Percentiles rank a stretch among this genome's conserved stretches.
These are phyloP conservation scores for Drosophila neutralis DNA, from an alignment of 2,888 invertebrate genomes.

Conservation along the genomic window DNA sequence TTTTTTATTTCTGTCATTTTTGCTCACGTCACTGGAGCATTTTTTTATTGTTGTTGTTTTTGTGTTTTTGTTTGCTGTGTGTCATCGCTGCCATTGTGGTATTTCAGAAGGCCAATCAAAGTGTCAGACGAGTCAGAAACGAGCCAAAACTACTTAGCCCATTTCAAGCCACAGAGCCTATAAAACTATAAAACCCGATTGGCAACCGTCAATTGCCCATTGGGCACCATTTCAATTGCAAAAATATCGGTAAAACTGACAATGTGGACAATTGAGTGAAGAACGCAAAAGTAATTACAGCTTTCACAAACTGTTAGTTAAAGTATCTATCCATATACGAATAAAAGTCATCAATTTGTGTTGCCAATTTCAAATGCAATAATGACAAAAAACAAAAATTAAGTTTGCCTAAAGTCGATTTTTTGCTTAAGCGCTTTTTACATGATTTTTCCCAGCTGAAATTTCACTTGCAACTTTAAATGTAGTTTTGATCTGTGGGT, in stretches of 20 bases:
- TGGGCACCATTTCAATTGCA: constrained; percentile 1
- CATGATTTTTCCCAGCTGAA: not conserved
- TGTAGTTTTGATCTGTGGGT: not conserved
- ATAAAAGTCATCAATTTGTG: not conserved
- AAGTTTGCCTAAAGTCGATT: not conserved
- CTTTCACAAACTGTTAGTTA: constrained; percentile 7
- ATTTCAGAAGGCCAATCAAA: constrained; percentile 70
- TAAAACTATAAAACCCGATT: constrained; percentile 12
- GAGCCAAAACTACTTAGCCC: constrained; percentile 9
- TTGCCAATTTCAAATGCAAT: not conserved
- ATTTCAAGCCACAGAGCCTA: constrained; percentile 30
- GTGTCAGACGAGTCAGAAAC: constrained; percentile 8
- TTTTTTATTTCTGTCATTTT: constrained; percentile 48
- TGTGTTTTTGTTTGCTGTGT: constrained; percentile 29
- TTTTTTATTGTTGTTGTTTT: constrained; percentile 45
- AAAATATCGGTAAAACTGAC: constrained; percentile 10
- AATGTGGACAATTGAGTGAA: not conserved
- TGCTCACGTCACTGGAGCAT: constrained; percentile 52
- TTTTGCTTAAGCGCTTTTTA: not conserved
- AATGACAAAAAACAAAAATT: not conserved
- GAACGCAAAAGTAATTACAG: not conserved
- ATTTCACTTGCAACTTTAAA: not conserved
- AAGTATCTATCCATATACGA: not conserved
- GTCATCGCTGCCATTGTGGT: constrained; percentile 51
- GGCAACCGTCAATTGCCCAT: constrained; percentile 21